Evolutionary conservation across 92 coral and sea anemone genomes (phyloP), one percentile per base, ranked within the genome.

Genomic region (Parazoanthus swiftii): DNA sequence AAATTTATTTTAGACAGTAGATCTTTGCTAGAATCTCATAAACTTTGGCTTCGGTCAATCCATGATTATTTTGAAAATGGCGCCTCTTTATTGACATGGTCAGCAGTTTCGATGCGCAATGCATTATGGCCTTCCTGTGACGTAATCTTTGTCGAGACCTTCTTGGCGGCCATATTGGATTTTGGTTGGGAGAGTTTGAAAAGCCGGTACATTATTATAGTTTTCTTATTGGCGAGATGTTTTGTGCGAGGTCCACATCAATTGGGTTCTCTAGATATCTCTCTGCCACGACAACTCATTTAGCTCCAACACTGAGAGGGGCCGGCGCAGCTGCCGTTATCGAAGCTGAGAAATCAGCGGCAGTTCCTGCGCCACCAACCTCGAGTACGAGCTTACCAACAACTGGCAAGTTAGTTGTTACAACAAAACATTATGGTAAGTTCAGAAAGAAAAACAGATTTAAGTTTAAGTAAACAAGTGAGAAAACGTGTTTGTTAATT

Each of bases 181-280:
- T 54, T 75, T 82, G 91, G 74, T 86, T 42, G 36, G 77, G 82
- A 78, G 39, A 38, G 66, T 46, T 51, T 43, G 81, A 26, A 15
- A 78, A 78, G 48, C 56, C 59, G 84, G 80, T 42, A 33, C n/a
- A 37, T 20, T 5, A 44, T 26, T 42, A n/a, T 76, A 16, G 79
- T 5, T 87, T 90, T 87, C 5, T 23, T 76, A 76, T 74, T 54
- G 44, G 36, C 80, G 89, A 88, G 89, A 97, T 97, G 99, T 94
- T 97, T 76, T 92, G 98, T 88, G 91, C 99, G 59, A 93, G 94
- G 89, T 93, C 95, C 33, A 90, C 93, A 77, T 94, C 98, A 10
- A 88, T 95, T 58, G 98, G 99, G 33, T 93, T 97, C 81, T 92
- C 99, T 83, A 89, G 96, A 88, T 95, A 91, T 90, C 85, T 97